Evolutionary conservation across 2,797 vertebrate species (phyloP).

Genomic region (Pipistrellus kuhlii): DNA sequence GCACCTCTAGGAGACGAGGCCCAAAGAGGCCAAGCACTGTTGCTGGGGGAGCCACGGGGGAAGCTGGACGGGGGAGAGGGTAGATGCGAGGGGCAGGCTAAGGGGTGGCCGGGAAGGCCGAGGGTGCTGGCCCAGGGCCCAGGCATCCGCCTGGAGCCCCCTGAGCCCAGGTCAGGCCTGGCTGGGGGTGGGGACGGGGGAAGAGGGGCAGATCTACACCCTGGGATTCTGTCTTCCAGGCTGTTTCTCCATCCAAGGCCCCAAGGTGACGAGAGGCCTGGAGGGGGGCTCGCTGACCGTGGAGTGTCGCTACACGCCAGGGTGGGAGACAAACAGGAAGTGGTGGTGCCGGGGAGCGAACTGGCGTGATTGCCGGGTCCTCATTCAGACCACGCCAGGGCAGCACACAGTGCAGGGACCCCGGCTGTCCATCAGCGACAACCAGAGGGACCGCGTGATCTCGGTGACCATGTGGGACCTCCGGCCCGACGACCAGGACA

Average conservation of each 20-base stretch:
- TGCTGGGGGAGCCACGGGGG: too few species aligned
- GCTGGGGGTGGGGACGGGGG: neutral
- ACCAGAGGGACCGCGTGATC: neutral
- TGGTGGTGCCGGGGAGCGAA: constrained; percentile 70
- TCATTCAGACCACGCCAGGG: neutral
- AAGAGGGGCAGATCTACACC: neutral
- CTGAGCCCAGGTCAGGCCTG: neutral
- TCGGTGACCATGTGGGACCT: constrained; percentile 69
- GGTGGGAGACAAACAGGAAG: constrained; percentile 70
- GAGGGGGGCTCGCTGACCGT: neutral
- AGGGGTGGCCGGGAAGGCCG: rapidly evolving
- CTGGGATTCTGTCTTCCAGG: constrained; percentile 62
- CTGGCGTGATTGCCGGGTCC: rapidly evolving
- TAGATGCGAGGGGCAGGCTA: neutral
- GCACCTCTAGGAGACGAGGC: neutral
- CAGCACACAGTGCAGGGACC: rapidly evolving
- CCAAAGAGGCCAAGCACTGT: neutral
- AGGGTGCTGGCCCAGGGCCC: neutral
- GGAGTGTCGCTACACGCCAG: constrained; percentile 21
- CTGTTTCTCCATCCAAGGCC: constrained; percentile 52
- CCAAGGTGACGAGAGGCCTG: neutral
- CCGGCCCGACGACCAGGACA: neutral
- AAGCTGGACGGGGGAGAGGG: neutral
- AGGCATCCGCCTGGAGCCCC: neutral
- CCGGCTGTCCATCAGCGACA: constrained; percentile 76